phyloP scores from a whole-genome alignment of 2,113 vertebrate genomes.

The Shinisaurus crocodilurus region DNA sequence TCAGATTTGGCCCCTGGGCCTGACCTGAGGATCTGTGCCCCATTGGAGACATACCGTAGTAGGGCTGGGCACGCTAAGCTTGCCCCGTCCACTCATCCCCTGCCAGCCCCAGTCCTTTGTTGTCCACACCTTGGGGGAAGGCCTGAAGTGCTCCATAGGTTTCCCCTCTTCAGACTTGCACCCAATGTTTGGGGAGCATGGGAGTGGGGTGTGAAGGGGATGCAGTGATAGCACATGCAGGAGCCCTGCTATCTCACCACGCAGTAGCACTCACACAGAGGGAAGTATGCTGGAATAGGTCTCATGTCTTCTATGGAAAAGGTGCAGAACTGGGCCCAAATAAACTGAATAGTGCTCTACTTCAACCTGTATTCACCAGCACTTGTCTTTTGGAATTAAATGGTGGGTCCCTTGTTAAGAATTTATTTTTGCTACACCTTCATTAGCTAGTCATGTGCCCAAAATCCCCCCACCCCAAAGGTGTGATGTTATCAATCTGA shows the following conservation, averaged over 20 bases:
- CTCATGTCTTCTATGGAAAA: too few species aligned
- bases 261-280: background rate
- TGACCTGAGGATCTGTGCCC: background rate
- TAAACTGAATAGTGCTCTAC: too few species aligned
- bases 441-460: background rate
- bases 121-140: background rate
- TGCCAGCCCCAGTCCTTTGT: background rate
- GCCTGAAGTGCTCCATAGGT: background rate
- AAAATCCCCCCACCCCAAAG: accelerated
- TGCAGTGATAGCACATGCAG: background rate
- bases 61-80: background rate
- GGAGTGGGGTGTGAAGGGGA: too few species aligned
- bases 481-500: background rate
- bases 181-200: background rate
- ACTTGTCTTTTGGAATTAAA: background rate
- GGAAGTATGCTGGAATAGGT: too few species aligned
- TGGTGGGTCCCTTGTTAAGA: background rate
- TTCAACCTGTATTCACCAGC: background rate
- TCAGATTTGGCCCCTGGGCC: too few species aligned
- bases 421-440: background rate
- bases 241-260: too few species aligned
- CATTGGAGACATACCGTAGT: background rate
- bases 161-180: too few species aligned
- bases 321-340: too few species aligned
- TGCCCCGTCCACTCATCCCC: background rate